Conservation (phyloP, 2,888 invertebrate genomes). For the Bimastos eiseni region DNA sequence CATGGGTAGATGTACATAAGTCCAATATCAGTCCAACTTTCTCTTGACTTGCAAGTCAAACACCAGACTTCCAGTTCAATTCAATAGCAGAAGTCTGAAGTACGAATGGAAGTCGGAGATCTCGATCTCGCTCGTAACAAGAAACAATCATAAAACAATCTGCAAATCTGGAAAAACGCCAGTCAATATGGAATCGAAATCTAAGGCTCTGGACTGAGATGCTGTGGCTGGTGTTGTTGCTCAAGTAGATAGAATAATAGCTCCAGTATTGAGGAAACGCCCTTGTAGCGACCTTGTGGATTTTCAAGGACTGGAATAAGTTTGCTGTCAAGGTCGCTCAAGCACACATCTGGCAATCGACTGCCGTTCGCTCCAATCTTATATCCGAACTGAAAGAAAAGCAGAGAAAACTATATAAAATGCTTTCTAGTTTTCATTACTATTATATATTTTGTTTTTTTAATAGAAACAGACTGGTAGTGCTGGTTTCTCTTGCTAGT, state of each 20-base stretch:
- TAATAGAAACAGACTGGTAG: too few species aligned
- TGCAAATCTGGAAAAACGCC: background rate
- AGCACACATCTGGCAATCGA: conserved; percentile 54
- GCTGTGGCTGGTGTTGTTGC: background rate
- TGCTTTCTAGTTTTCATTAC: background rate
- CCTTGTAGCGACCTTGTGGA: conserved; percentile 45
- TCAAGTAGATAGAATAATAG: conserved; percentile 73
- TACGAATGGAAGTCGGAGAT: background rate
- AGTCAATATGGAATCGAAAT: background rate
- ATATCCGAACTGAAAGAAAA: conserved; percentile 72
- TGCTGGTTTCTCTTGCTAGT: too few species aligned
- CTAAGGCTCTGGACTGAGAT: conserved; percentile 6
- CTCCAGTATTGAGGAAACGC: conserved; percentile 69
- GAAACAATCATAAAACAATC: background rate
- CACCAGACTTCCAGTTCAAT: background rate
- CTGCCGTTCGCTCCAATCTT: conserved; percentile 71
- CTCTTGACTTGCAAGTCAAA: too few species aligned
- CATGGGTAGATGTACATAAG: too few species aligned
- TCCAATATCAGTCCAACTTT: too few species aligned
- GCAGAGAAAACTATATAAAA: background rate
- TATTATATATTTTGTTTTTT: background rate
- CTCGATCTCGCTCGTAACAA: background rate
- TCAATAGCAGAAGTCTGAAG: background rate
- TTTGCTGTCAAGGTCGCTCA: conserved; percentile 80
- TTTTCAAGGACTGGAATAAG: conserved; percentile 73